Evolutionary conservation across 2,888 invertebrate species (phyloP), one percentile per base, ranked within the genome.

Genomic region (Volucella inanis): DNA sequence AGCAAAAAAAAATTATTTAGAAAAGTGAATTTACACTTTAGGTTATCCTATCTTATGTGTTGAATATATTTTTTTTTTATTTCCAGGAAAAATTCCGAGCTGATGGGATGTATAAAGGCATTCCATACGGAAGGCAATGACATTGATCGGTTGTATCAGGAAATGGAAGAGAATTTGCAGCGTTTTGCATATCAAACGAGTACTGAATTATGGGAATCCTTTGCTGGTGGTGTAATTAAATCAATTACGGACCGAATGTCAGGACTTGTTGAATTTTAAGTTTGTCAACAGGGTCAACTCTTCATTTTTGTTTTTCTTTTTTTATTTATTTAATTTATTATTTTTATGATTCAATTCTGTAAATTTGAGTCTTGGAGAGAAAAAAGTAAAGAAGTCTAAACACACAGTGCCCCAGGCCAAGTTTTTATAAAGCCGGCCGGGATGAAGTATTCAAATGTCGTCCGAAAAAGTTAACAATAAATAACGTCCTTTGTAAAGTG

Each of bases 1-100:
- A n/a, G 52, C 65, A 9, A 65, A 76, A 8, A 61, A 70, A 43
- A 12, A 12, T 2, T 18, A 84, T 31, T 52, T 75, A 8, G 79
- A 84, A 38, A 59, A n/a, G 83, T 84, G 52, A 22, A 38, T 15
- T 14, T 18, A 0, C 38, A 39, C 1, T 10, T 22, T 14, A 15
- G 10, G 8, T 38, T 12, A 12, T 15, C 3, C 9, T 0, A 9
- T 14, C 11, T 18, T 8, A 31, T 41, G 12, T 14, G 0, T 8
- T 59, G 10, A 1, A 41, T 39, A 14, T 43, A 11, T n/a, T 12
- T 8, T 10, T 0, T 12, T 49, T 14, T 50, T 54, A 18, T 3
- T 57, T 64, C 15, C n/a, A 84, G 83, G 0, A 54, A 59, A 0
- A 38, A 70, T 22, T 1, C 9, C 12, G 9, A 54, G 12, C n/a